Conservation (phyloP, 2,113 vertebrate species). For the Lasiurus cinereus region DNA sequence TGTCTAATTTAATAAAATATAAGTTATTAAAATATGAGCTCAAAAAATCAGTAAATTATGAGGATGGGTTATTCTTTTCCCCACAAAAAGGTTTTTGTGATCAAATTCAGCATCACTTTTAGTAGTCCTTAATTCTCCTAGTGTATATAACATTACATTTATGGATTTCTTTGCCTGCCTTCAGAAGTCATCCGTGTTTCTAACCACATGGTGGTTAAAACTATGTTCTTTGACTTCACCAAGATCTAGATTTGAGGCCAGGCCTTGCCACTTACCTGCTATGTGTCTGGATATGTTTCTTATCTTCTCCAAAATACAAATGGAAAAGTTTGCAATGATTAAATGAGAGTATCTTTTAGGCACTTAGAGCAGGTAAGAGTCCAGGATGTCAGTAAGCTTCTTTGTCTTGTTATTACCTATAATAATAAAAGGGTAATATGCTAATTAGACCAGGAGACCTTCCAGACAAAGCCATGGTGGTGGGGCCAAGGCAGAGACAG, state of each 20-base stretch:
- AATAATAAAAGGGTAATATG: no score
- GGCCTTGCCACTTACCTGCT: not conserved
- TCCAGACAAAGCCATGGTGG: no score
- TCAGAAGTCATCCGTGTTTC: not conserved
- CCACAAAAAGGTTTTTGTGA: conserved; percentile 29
- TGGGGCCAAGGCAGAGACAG: no score
- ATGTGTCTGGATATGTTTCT: not conserved
- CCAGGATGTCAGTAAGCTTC: not conserved
- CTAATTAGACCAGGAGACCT: no score
- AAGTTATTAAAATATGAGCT: conserved; percentile 42
- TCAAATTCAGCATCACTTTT: not conserved
- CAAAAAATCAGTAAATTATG: conserved; percentile 6
- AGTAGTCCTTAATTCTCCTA: not conserved
- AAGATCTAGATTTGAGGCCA: not conserved
- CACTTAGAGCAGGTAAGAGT: not conserved
- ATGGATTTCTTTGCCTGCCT: conserved; percentile 13
- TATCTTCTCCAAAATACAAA: not conserved
- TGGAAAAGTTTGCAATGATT: not conserved
- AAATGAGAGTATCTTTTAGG: not conserved
- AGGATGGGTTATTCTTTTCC: not conserved
- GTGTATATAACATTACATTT: not conserved
- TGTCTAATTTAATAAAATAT: conserved; percentile 38
- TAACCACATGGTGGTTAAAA: not conserved
- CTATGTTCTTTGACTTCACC: not conserved
- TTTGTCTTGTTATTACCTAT: not conserved